Percentiles rank a stretch among this genome's conserved stretches.
phyloP scores from a whole-genome alignment of 2,888 invertebrate species.

The Pristionchus entomophagus region DNA sequence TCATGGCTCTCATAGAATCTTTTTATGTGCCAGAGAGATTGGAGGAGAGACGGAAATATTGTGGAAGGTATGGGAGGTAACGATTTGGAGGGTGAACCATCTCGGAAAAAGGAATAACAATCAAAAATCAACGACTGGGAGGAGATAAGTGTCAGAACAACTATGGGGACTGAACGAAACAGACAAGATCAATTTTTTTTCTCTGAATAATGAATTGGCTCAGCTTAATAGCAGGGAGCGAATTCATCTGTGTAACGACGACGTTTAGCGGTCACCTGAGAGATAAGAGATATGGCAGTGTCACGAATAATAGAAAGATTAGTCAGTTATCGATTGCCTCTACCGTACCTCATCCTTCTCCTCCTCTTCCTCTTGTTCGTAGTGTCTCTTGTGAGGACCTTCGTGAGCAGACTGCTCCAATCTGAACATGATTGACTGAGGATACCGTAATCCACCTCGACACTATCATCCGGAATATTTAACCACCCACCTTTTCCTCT shows the following conservation, averaged over 20 bases:
- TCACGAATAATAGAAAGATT: too few relatives aligned
- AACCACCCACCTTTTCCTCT: constrained; percentile 41
- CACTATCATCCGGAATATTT: too few relatives aligned
- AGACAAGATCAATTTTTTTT: not conserved
- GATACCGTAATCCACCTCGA: not conserved
- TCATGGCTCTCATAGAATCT: constrained; percentile 13
- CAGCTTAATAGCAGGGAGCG: constrained; percentile 7
- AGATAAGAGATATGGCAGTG: too few relatives aligned
- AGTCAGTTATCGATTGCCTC: too few relatives aligned
- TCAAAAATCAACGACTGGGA: not conserved
- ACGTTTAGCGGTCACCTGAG: not conserved
- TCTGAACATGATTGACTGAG: not conserved
- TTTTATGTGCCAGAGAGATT: not conserved
- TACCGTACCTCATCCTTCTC: constrained; percentile 30
- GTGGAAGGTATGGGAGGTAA: not conserved
- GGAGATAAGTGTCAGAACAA: not conserved
- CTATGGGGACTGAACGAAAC: not conserved
- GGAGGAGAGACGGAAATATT: constrained; percentile 5
- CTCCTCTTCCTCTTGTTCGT: constrained; percentile 39
- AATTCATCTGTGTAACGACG: constrained; percentile 27
- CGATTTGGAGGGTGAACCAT: not conserved
- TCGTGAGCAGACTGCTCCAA: constrained; percentile 39
- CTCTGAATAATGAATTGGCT: too few relatives aligned
- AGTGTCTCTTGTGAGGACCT: constrained; percentile 37
- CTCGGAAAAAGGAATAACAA: not conserved